Conservation (phyloP, 2,888 invertebrate species). For the Dinocampus coccinellae region DNA sequence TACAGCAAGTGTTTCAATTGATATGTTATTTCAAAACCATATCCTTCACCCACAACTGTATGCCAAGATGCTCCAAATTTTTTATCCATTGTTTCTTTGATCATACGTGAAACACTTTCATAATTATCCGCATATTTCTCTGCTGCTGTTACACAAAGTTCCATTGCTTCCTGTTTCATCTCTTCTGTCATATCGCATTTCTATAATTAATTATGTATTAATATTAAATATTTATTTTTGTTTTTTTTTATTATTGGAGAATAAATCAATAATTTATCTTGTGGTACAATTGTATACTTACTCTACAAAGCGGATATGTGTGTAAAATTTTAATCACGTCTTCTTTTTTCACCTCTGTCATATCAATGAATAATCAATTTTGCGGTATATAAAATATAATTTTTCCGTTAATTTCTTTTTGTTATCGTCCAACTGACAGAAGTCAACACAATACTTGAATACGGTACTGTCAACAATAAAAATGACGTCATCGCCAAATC, state of each 20-base stretch:
- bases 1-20: conserved; percentile 74
- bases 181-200: conserved; percentile 77
- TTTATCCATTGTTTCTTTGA: conserved; percentile 94
- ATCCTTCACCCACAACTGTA: conserved; percentile 78
- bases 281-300: too few species aligned
- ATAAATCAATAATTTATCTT: not conserved
- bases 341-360: conserved; percentile 68
- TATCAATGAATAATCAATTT: conserved; percentile 34
- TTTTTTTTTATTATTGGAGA: not conserved
- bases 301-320: conserved; percentile 74
- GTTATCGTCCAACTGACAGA: not conserved
- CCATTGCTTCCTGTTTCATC: conserved; percentile 87
- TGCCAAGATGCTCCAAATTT: conserved; percentile 81
- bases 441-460: not conserved
- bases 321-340: conserved; percentile 71
- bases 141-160: conserved; percentile 92
- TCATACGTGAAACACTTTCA: conserved; percentile 90
- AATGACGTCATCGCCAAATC: not conserved
- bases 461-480: not conserved
- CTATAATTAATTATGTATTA: conserved; percentile 42
- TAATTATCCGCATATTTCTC: conserved; percentile 88
- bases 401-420: not conserved
- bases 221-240: not conserved
- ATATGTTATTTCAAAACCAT: conserved; percentile 77
- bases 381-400: not conserved